Base-by-base conservation (phyloP, 2,797 vertebrate species). In the Anas capensis region DNA sequence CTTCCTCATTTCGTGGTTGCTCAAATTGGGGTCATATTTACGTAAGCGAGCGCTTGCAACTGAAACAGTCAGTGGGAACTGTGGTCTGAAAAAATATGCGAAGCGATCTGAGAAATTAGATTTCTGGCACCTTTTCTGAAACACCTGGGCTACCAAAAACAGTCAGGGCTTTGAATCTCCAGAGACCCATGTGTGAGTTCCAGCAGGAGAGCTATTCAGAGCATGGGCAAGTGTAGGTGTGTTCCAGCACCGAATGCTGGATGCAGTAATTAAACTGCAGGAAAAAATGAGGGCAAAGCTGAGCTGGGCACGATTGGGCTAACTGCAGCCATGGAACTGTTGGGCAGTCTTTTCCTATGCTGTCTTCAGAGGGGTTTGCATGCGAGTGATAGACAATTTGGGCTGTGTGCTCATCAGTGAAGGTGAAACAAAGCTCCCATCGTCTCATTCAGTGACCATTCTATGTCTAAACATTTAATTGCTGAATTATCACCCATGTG, bases 1-100 rank as follows among this genome's bases (percentile, higher is more conserved):
- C 87, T 95, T 96, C 90, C 88, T 90, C 86, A 51, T 95, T 95
- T 96, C 51, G 17, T 36, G 54, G 51, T 95, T 97, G 79, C 92
- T 96, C 77, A 95, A 90, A 84, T 3, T 8, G 29, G 20, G 58
- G 54, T 79, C n/a, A 8, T 79, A 9, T 83, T 96, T 95, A 86
- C 14, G 4, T 92, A 91, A 96, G 82, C 19, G 46, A 91, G n/a
- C 8, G 10, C 72, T 94, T 48, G 58, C 65, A 92, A 42, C 87
- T 1, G 4, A 86, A 93, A 79, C 61, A 46, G 61, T 68, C 80
- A 80, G 34, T 58, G 70, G 51, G 69, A 94, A 7, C 44, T 71
- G 71, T 49, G 73, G 36, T 68, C 49, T 79, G 77, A 84, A 77
- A 92, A 85, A 58, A 73, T 70, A 57, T 11, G 8, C 33, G 27